A percentile compares a stretch with the other conserved stretches of the same genome.
phyloP scores from a whole-genome alignment of 1,140 invertebrate genomes.

The Calliopsis andreniformis region DNA sequence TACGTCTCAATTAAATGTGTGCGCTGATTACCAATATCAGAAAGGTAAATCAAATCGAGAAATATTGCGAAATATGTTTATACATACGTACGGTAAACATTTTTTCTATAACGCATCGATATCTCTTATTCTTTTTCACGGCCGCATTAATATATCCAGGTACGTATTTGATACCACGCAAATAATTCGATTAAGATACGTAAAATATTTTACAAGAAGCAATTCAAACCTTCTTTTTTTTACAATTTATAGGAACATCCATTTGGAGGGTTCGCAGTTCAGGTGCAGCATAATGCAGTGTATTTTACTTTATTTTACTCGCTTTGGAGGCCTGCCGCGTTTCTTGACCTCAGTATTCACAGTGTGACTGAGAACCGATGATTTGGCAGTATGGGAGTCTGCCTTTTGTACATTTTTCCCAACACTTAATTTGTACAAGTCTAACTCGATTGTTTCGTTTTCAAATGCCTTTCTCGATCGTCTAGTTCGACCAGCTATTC shows the following conservation, averaged over 20 bases:
- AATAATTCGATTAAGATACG: slow-evolving; percentile 59
- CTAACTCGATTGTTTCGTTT: slow-evolving; percentile 33
- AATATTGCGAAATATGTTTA: slow-evolving; percentile 19
- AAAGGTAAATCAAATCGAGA: slow-evolving; percentile 18
- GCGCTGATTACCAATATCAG: background rate
- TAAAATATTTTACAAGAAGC: slow-evolving; percentile 54
- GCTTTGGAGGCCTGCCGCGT: slow-evolving; percentile 63
- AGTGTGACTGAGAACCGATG: slow-evolving; percentile 25
- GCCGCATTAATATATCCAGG: slow-evolving; percentile 55
- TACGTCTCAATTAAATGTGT: background rate
- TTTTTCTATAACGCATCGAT: background rate
- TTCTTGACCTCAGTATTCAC: slow-evolving; percentile 49
- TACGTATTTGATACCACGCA: slow-evolving; percentile 59
- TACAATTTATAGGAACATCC: slow-evolving; percentile 66
- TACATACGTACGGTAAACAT: background rate
- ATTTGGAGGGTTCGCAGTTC: slow-evolving; percentile 53
- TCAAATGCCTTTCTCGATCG: slow-evolving; percentile 58
- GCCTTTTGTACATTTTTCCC: slow-evolving; percentile 27
- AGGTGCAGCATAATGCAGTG: slow-evolving; percentile 16
- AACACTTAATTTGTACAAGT: slow-evolving; percentile 35
- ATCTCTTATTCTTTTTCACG: background rate
- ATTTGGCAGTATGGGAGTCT: slow-evolving; percentile 44
- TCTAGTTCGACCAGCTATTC: slow-evolving; percentile 74
- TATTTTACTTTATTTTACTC: slow-evolving; percentile 51
- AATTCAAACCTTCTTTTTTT: slow-evolving; percentile 49